phyloP scores from a whole-genome alignment of 2,113 vertebrate species.

The Helogale parvula region DNA sequence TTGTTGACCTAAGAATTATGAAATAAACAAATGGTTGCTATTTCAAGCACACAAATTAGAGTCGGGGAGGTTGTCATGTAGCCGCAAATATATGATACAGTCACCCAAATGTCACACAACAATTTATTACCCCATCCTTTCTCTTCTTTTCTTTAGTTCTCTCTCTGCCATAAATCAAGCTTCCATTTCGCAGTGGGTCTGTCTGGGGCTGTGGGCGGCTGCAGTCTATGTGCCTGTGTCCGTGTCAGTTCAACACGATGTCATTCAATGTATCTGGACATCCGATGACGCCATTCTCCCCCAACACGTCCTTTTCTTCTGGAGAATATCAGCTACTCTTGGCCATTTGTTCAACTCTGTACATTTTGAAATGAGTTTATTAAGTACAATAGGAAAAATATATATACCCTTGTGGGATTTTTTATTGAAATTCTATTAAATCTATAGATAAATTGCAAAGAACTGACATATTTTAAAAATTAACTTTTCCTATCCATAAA shows the following conservation, averaged over 20 bases:
- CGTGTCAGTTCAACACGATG: background rate
- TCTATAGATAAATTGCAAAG: background rate
- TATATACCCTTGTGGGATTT: background rate
- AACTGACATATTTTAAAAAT: background rate
- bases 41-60: background rate
- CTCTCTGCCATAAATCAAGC: background rate
- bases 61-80: background rate
- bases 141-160: background rate
- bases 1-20: background rate
- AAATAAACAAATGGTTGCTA: background rate
- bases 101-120: background rate
- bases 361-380: slow-evolving; percentile 8
- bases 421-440: background rate
- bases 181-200: background rate
- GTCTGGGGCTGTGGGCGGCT: too few species aligned
- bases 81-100: background rate
- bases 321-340: background rate
- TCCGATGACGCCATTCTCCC: background rate
- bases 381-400: background rate
- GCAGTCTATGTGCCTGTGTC: background rate
- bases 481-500: background rate
- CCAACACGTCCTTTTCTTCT: background rate
- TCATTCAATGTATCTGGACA: background rate
- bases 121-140: background rate
- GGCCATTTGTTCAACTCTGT: background rate